A percentile compares a stretch with the other conserved stretches of the same genome.
Conservation (phyloP, 2,113 vertebrate genomes). For the Polypterus senegalus region DNA sequence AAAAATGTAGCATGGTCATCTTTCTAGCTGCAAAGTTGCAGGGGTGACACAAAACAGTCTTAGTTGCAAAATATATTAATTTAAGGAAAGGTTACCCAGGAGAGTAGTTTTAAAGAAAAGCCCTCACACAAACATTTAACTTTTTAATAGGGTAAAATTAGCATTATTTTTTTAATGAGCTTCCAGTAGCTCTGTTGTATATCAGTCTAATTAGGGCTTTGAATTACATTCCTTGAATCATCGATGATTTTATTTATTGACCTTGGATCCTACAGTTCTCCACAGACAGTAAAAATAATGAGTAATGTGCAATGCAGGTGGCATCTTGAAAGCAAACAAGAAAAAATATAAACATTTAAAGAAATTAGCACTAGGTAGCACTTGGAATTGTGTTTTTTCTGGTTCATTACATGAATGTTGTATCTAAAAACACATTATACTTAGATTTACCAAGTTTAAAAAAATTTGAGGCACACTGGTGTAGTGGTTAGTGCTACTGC, state of each 20-base stretch:
- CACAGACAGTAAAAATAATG: not conserved
- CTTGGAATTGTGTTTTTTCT: too few species aligned
- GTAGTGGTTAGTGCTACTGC: too few species aligned
- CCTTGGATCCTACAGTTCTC: not conserved
- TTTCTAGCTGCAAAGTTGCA: too few species aligned
- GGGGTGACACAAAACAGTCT: too few species aligned
- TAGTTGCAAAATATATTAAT: too few species aligned
- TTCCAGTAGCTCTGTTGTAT: not conserved
- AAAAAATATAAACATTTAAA: too few species aligned
- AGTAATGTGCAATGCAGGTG: not conserved
- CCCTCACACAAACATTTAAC: not conserved
- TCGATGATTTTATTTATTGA: not conserved
- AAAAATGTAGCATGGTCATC: too few species aligned
- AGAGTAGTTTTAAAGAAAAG: not conserved
- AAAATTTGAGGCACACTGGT: too few species aligned
- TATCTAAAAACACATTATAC: too few species aligned
- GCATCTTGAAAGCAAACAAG: not conserved
- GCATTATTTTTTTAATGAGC: not conserved
- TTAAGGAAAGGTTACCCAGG: not conserved
- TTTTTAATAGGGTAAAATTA: not conserved
- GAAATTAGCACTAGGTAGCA: too few species aligned
- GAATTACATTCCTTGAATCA: not conserved
- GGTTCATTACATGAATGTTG: too few species aligned
- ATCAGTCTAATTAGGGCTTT: not conserved
- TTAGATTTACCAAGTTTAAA: too few species aligned